These are phyloP conservation scores for Cyclopterus lumpus DNA, from an alignment of 2,797 vertebrate species.

Conservation along the genomic window DNA sequence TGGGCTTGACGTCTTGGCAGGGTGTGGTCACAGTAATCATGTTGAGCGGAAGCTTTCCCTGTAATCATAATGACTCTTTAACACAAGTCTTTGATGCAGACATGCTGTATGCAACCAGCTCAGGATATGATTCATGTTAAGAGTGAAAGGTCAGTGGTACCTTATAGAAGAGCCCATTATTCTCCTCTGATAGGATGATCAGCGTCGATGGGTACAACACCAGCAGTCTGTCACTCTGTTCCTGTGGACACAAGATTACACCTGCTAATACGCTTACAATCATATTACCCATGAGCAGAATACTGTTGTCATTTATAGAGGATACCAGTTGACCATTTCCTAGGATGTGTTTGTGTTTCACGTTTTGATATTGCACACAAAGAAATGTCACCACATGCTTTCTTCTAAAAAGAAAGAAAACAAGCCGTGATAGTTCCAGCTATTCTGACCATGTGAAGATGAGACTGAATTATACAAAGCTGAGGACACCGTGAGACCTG, in stretches of 20 bases:
- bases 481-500: constrained; percentile 5
- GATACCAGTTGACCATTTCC: neutral
- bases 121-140: constrained; percentile 16
- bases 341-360: neutral
- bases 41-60: constrained; percentile 96
- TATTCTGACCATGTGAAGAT: constrained; percentile 7
- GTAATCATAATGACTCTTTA: constrained; percentile 59
- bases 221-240: constrained; percentile 90
- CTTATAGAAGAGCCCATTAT: constrained; percentile 90
- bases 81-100: constrained; percentile 26
- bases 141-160: constrained; percentile 69
- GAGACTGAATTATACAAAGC: neutral
- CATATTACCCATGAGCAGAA: neutral
- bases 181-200: constrained; percentile 93
- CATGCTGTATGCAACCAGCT: neutral
- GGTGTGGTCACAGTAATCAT: constrained; percentile 91
- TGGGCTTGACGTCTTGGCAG: constrained; percentile 89
- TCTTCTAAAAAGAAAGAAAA: constrained; percentile 2
- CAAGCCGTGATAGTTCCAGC: constrained; percentile 10
- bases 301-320: neutral
- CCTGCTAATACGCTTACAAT: neutral
- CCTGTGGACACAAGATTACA: constrained; percentile 77
- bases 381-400: neutral
- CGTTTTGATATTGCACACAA: neutral
- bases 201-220: constrained; percentile 92